Evolutionary conservation across 2,888 invertebrate species (phyloP).

Genomic region (Perizoma flavofasciatum): DNA sequence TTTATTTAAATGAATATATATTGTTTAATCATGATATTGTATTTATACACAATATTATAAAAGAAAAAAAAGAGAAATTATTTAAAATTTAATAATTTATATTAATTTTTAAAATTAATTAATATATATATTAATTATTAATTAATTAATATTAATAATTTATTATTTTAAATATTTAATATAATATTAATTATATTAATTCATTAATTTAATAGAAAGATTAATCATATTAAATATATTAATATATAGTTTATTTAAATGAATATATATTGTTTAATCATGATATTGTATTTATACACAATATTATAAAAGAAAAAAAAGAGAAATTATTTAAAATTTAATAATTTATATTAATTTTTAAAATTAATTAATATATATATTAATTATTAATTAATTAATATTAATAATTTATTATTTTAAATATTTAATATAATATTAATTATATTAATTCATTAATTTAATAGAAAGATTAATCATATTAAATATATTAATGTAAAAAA

Average conservation of each 20-base stretch:
- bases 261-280: slow-evolving; percentile 43
- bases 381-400: slow-evolving; percentile 8
- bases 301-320: slow-evolving; percentile 45
- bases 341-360: slow-evolving; percentile 29
- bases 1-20: slow-evolving; percentile 37
- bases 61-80: slow-evolving; percentile 41
- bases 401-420: slow-evolving; percentile 12
- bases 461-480: slow-evolving; percentile 13
- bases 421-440: slow-evolving; percentile 20
- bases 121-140: slow-evolving; percentile 17
- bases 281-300: slow-evolving; percentile 40
- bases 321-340: slow-evolving; percentile 41
- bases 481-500: slow-evolving; percentile 48
- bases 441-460: slow-evolving; percentile 14
- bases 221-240: slow-evolving; percentile 26
- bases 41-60: slow-evolving; percentile 48
- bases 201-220: slow-evolving; percentile 9
- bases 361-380: slow-evolving; percentile 24
- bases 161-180: slow-evolving; percentile 14
- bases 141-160: slow-evolving; percentile 10
- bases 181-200: slow-evolving; percentile 21
- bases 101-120: slow-evolving; percentile 26
- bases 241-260: slow-evolving; percentile 36
- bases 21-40: slow-evolving; percentile 40
- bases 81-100: slow-evolving; percentile 37